Percentiles rank a stretch among this genome's conserved stretches.
Conservation (phyloP, 2,797 vertebrate species). For the Lacerta bilineata region DNA sequence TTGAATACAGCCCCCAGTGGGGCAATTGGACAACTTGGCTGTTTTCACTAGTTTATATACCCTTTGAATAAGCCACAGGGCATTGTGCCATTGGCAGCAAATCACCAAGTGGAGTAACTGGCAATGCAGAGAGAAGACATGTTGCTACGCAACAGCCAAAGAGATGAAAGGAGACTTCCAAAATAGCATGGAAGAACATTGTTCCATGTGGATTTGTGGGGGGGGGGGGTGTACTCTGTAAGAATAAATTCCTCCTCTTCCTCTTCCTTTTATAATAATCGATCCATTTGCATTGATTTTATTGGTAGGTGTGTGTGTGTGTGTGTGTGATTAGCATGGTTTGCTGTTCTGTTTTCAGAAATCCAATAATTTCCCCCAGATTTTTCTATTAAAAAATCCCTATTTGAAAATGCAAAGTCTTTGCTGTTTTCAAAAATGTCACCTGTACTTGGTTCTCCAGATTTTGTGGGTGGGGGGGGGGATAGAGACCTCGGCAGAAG, state of each 20-base stretch:
- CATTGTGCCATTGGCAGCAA: not conserved
- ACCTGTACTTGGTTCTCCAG: not conserved
- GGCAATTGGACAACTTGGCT: slow-evolving; percentile 32
- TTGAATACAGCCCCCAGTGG: slow-evolving; percentile 46
- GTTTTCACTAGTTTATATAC: slow-evolving; percentile 11
- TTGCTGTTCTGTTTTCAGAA: too few species aligned
- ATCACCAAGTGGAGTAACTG: not conserved
- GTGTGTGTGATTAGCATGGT: not conserved
- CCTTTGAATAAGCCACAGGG: slow-evolving; percentile 24
- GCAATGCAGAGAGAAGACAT: not conserved
- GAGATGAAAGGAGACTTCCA: not conserved
- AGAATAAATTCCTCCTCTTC: too few species aligned
- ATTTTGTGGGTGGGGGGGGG: not conserved
- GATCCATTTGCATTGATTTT: not conserved
- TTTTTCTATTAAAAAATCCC: not conserved
- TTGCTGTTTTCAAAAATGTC: not conserved
- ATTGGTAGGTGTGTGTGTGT: not conserved
- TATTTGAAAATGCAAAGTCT: not conserved
- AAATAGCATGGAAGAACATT: not conserved
- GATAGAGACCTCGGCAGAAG: not conserved
- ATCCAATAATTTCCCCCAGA: not conserved
- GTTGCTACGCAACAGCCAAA: not conserved
- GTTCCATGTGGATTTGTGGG: not conserved
- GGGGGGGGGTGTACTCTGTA: not conserved
- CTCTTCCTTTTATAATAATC: not conserved